These are phyloP conservation scores for Pedetes capensis DNA, from an alignment of 2,113 vertebrate genomes.

Conservation along the genomic window DNA sequence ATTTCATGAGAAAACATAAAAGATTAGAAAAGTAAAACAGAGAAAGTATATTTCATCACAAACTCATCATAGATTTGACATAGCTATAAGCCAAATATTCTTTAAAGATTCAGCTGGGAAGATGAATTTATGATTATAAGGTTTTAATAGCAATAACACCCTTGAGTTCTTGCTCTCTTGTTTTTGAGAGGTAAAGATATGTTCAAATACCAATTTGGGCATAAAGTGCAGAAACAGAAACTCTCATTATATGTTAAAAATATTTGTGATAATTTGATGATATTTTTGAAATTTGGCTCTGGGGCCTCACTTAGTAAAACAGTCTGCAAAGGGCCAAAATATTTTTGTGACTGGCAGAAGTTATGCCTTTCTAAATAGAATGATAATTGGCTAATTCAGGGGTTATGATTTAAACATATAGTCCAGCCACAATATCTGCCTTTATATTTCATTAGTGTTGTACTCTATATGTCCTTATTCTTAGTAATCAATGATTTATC, in stretches of 20 bases:
- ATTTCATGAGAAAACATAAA: slow-evolving; percentile 58
- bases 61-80: slow-evolving; percentile 10
- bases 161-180: background rate
- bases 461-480: background rate
- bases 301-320: background rate
- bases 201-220: slow-evolving; percentile 22
- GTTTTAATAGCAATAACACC: slow-evolving; percentile 39
- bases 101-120: background rate
- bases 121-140: background rate
- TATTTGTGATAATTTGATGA: slow-evolving; percentile 30
- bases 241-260: slow-evolving; percentile 47
- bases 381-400: background rate
- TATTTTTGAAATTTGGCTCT: slow-evolving; percentile 58
- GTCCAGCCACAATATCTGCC: background rate
- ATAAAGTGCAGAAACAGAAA: slow-evolving; percentile 46
- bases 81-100: slow-evolving; percentile 33
- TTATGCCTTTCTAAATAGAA: background rate
- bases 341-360: background rate
- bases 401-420: background rate
- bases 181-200: slow-evolving; percentile 43
- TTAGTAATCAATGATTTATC: background rate
- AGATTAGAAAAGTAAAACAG: slow-evolving; percentile 8
- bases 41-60: slow-evolving; percentile 22
- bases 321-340: slow-evolving; percentile 23
- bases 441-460: background rate